Conservation (phyloP, 2,888 invertebrate species). For the Drosophila crucigera region DNA sequence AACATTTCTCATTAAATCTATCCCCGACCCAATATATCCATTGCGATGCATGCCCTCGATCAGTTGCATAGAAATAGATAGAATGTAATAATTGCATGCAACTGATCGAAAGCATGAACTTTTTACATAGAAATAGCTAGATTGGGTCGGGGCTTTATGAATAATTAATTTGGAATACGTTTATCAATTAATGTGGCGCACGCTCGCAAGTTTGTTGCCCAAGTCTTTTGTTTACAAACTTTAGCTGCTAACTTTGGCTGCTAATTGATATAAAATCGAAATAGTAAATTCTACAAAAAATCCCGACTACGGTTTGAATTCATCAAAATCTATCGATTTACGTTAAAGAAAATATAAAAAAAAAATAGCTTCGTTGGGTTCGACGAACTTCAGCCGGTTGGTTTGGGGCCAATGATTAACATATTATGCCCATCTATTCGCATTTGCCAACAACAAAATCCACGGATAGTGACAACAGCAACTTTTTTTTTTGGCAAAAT, state of each 20-base stretch:
- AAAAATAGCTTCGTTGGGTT: constrained; percentile 11
- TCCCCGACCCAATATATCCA: neutral
- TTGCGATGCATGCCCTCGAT: too few species aligned
- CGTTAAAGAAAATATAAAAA: neutral
- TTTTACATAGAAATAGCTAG: neutral
- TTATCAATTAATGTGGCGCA: neutral
- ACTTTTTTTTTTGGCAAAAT: constrained; percentile 5
- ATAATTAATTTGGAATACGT: neutral
- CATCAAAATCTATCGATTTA: neutral
- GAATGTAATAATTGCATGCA: neutral
- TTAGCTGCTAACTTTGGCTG: neutral
- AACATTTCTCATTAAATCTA: neutral
- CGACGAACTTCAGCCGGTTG: constrained; percentile 17
- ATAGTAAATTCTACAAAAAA: neutral
- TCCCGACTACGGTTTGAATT: neutral
- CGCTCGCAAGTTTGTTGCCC: constrained; percentile 6
- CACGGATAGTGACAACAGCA: neutral
- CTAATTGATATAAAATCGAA: neutral
- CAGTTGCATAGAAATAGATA: neutral
- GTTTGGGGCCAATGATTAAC: constrained; percentile 26
- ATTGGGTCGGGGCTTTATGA: neutral
- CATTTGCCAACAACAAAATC: constrained; percentile 10
- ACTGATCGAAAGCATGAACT: neutral
- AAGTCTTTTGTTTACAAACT: neutral
- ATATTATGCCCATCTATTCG: constrained; percentile 33